Base-by-base conservation (phyloP, 1,140 invertebrate species). In the Lerema accius region DNA sequence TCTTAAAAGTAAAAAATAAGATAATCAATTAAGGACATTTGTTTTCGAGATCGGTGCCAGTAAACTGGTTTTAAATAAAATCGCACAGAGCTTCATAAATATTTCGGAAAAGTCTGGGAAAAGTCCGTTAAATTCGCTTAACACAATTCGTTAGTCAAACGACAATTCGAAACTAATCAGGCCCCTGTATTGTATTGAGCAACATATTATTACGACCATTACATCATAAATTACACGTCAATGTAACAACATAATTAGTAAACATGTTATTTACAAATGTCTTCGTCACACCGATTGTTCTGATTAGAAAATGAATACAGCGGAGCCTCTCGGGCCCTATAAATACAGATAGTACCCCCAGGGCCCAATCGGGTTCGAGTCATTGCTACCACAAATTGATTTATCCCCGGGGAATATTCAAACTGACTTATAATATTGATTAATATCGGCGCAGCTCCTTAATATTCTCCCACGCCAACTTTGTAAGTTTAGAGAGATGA, bases 311-410 rank as follows among this genome's bases (percentile, higher is more conserved):
- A 58, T 45, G 51, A 43, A 58, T 45, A 58, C 53, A 56, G 53
- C 43, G n/a, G 53, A 45, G 56, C 73, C 67, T 67, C 73, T 42
- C 17, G 73, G 71, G 75, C 63, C 65, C 71, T 64, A 82, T 82
- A 82, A 84, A 85, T 80, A 85, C 59, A 42, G 61, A 56, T 69
- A 32, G 67, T 64, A 61, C 69, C 81, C 77, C 63, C 45, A 63
- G 69, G 80, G 82, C 69, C 58, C 66, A 69, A 73, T 65, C 71
- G 63, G 74, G 69, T 65, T 84, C 73, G 76, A 78, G 72, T 72
- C 75, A 67, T 71, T 50, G 71, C 75, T 75, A 59, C 71, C 56
- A 77, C 73, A 86, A 85, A 82, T 83, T 79, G 75, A 86, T 87
- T 78, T 77, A 73, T 75, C 80, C 80, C 64, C 32, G 58, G 76